Evolutionary conservation across 2,113 vertebrate species (phyloP), one percentile per base, ranked within the genome.

Genomic region (Lophius piscatorius): DNA sequence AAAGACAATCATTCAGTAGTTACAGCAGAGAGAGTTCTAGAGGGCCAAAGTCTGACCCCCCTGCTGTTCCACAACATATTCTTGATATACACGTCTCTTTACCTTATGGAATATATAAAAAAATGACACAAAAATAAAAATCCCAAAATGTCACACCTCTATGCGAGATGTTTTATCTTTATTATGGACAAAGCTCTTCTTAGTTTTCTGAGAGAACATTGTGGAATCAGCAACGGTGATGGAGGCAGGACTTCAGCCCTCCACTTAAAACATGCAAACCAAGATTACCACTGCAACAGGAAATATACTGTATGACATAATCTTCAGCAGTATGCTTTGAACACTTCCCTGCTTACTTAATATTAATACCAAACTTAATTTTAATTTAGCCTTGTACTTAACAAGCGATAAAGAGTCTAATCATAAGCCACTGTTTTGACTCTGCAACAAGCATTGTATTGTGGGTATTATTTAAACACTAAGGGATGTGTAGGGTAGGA

Each of bases 241-340:
- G 39, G 45, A 34, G 39, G 41, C 41, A 36, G 11, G 69, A 71
- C 73, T 76, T 76, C 24, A 63, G 66, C 70, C 60, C 63, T 66
- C 47, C 41, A 47, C 57, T 55, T 18, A 63, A 57, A 42, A 72
- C 79, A 81, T 75, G 84, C 78, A 76, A 49, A 59, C 54, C 68
- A 24, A 63, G 31, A 49, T 12, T 20, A 26, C 16, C 47, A 38
- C 5, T 9, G 31, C 6, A 1, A 16, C 9, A 59, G 24, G 18
- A 82, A 57, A 69, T 58, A 46, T 46, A 63, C 38, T 57, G 51
- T 14, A 36, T 40, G 26, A 34, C 9, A 29, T 4, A 50, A 35
- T 40, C 10, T 41, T 20, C 1, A 67, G 36, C 12, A 49, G 6
- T 2, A 8, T 59, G 16, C 42, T 34, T 4, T 39, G 3, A 4